Percentiles rank a stretch among this genome's conserved stretches.
Evolutionary conservation across 2,888 invertebrate genomes (phyloP).

Genomic region (Rhogogaster chlorosoma): DNA sequence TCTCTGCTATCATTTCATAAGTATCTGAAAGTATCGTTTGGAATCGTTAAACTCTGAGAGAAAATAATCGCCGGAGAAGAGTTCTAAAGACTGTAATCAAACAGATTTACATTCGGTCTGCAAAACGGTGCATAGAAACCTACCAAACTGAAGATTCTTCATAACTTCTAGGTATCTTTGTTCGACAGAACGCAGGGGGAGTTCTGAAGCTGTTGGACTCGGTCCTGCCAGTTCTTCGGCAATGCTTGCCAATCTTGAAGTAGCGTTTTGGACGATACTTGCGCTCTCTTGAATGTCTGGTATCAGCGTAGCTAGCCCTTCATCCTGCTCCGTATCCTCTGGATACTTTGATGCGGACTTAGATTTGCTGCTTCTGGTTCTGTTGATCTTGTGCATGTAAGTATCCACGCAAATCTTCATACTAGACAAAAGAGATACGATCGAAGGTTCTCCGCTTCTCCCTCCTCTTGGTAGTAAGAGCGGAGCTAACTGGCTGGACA

Average conservation of each 20-base stretch:
- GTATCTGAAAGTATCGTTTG: slow-evolving; percentile 82
- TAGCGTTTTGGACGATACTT: slow-evolving; percentile 79
- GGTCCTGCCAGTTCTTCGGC: slow-evolving; percentile 74
- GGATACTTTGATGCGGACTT: slow-evolving; percentile 71
- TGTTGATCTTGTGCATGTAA: slow-evolving; percentile 90
- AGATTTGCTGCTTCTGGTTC: slow-evolving; percentile 70
- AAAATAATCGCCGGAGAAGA: not conserved
- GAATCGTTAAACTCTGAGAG: not conserved
- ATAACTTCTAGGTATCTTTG: slow-evolving; percentile 92
- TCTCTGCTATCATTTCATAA: slow-evolving; percentile 94
- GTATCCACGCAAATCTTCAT: slow-evolving; percentile 96
- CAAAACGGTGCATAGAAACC: slow-evolving; percentile 65
- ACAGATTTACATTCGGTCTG: not conserved
- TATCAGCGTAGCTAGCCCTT: slow-evolving; percentile 92
- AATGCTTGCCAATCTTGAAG: slow-evolving; percentile 67
- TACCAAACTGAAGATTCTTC: slow-evolving; percentile 94
- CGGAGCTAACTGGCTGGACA: slow-evolving; percentile 82
- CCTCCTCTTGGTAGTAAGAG: slow-evolving; percentile 82
- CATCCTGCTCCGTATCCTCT: slow-evolving; percentile 91
- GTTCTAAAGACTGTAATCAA: not conserved
- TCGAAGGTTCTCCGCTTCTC: slow-evolving; percentile 80
- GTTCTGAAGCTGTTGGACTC: slow-evolving; percentile 77
- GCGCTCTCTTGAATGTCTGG: slow-evolving; percentile 93
- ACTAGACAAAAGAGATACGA: slow-evolving; percentile 88
- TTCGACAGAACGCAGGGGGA: slow-evolving; percentile 82